A percentile compares a stretch with the other conserved stretches of the same genome.
Evolutionary conservation across 2,888 invertebrate species (phyloP).

Genomic region (Bimastos eiseni): DNA sequence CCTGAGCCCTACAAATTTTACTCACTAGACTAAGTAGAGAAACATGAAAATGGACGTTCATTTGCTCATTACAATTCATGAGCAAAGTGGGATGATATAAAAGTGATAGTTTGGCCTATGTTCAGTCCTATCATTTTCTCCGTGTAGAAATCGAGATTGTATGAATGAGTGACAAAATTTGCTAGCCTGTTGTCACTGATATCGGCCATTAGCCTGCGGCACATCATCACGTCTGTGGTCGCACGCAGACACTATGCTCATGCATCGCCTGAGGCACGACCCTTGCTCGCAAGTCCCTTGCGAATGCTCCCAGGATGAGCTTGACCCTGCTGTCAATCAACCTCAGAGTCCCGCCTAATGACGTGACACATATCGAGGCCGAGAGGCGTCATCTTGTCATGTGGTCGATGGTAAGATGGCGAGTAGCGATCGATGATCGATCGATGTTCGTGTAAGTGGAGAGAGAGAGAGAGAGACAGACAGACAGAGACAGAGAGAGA

Average conservation of each 20-base stretch:
- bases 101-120: neutral
- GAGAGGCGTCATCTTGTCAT: neutral
- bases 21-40: too few species aligned
- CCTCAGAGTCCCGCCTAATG: neutral
- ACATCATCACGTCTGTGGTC: neutral
- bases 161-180: neutral
- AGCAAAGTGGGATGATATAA: neutral
- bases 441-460: neutral
- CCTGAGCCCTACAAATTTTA: too few species aligned
- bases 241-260: neutral
- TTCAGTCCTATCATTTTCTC: neutral
- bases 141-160: neutral
- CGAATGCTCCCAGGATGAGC: neutral
- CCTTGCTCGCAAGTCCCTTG: neutral
- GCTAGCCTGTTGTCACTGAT: neutral
- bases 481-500: neutral
- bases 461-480: constrained; percentile 21
- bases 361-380: neutral
- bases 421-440: neutral
- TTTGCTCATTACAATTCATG: neutral
- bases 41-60: neutral
- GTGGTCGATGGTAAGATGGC: neutral
- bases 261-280: neutral
- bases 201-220: neutral
- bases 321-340: neutral